Base-by-base conservation (phyloP, 1,140 invertebrate species). In the Saccostrea echinata region DNA sequence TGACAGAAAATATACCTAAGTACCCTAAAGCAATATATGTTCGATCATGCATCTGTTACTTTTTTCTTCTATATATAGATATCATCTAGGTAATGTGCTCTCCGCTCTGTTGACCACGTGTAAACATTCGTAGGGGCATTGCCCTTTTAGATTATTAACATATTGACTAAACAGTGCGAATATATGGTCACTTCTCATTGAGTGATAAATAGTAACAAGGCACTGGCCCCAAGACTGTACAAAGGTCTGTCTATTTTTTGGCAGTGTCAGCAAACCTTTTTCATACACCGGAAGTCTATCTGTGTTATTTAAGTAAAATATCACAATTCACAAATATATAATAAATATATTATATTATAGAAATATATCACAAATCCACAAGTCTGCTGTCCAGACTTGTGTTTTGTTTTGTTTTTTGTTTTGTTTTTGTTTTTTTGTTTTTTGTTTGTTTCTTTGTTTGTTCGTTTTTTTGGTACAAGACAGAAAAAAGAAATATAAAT, bases 41-140 rank as follows among this genome's bases (percentile, higher is more conserved):
- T 76, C 30, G 68, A 27, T 76, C 55, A 16, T 30, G 16, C 27
- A 76, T 76, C 24, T 76, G 68, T 30, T 27, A 27, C 68, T 76
- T 33, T 76, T 27, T 33, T 76, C 27, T 16, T 30, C 68, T 30
- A 27, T 33, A 76, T 76, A 76, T 76, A 76, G 68, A 76, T 76
- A 76, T 76, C 68, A 76, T 76, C 68, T 30, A 27, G 24, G 30
- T 76, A 13, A 76, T 76, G 24, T 71, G 68, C 27, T 76, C 68
- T 76, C 9, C 68, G 68, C 68, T 76, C 68, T 76, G 68, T 76
- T 76, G 68, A 76, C 68, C 68, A 76, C 68, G 68, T 76, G 68
- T 76, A 76, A 76, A 76, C 68, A 76, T 30, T 76, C 68, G 27
- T 30, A 9, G 68, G 68, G 68, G 16, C 68, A 76, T 76, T 76